Percentiles rank a stretch among this genome's conserved stretches.
These are phyloP conservation scores for Cavia porcellus DNA, from an alignment of 2,113 vertebrate species.

Conservation along the genomic window DNA sequence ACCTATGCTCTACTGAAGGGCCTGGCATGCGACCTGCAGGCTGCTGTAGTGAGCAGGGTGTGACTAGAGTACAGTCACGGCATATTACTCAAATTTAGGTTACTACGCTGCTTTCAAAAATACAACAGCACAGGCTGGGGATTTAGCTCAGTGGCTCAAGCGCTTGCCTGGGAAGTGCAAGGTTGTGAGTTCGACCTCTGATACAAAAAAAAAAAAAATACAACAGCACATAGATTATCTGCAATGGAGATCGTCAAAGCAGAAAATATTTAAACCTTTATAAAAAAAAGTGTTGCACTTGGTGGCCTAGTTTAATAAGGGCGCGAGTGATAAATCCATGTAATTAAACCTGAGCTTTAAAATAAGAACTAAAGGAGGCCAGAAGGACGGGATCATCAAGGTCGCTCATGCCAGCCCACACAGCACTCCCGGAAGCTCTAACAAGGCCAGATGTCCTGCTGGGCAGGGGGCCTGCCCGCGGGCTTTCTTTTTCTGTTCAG, in stretches of 20 bases:
- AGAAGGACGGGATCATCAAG: not conserved
- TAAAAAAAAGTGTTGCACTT: not conserved
- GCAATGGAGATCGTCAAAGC: not conserved
- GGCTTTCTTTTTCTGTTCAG: not conserved
- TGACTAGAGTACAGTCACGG: not conserved
- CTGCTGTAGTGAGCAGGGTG: not conserved
- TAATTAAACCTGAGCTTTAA: not conserved
- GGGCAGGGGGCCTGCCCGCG: not conserved
- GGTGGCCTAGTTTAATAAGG: not conserved
- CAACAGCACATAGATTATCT: not conserved
- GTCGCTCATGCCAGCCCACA: not conserved
- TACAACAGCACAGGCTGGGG: not conserved
- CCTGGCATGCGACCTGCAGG: not conserved
- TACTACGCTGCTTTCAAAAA: not conserved
- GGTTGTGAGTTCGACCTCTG: too few relatives aligned
- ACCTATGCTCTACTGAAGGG: not conserved
- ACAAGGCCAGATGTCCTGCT: not conserved
- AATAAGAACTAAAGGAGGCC: not conserved
- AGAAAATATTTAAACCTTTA: not conserved
- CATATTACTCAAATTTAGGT: not conserved
- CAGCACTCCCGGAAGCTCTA: not conserved
- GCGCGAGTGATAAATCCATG: not conserved
- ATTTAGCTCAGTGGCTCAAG: too few relatives aligned
- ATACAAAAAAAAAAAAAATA: not conserved
- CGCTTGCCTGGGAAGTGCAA: too few relatives aligned